Evolutionary conservation across 2,888 invertebrate genomes (phyloP), one percentile per base, ranked within the genome.

Genomic region (Psococerastis gibbosa): DNA sequence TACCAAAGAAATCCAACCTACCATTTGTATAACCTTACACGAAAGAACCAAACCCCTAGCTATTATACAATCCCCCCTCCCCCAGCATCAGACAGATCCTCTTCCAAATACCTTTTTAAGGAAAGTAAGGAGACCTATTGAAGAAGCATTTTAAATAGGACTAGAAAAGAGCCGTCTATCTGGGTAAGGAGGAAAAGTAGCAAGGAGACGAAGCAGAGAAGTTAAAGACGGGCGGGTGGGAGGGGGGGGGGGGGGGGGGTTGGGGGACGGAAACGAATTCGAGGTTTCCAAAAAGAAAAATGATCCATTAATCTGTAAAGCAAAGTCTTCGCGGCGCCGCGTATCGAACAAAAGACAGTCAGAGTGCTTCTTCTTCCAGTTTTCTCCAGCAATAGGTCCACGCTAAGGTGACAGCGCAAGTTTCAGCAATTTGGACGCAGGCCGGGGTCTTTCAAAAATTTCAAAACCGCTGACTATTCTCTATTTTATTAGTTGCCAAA

Each of bases 401-500:
- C 8, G 27, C 11, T 27, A 27, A 27, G 27, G 27, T 27, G 27
- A 11, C n/a, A n/a, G n/a, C 27, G 11, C 27, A 27, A 11, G 27
- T 27, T 27, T 27, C 27, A 27, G 27, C 27, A 27, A 27, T 9
- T 9, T 6, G 11, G 11, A 27, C 27, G 11, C 27, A 6, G 27
- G 27, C 27, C 11, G 6, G 8, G 27, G 27, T 27, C 27, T 27
- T 27, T 27, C 27, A 9, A 27, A 27, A 27, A 27, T 27, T 27
- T n/a, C n/a, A n/a, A n/a, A n/a, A n/a, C 27, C 27, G 27, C 27
- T 27, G 22, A 38, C 16, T 15, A 38, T 38, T 20, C 22, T 22
- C 20, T 20, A 16, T 38, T 38, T 38, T 38, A 38, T 38, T 38
- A 38, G 38, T 38, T 38, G 38, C 38, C 20, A 38, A 38, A 38